Evolutionary conservation across 2,113 vertebrate genomes (phyloP).

Genomic region (Lepidiolamprologus cunningtoni): DNA sequence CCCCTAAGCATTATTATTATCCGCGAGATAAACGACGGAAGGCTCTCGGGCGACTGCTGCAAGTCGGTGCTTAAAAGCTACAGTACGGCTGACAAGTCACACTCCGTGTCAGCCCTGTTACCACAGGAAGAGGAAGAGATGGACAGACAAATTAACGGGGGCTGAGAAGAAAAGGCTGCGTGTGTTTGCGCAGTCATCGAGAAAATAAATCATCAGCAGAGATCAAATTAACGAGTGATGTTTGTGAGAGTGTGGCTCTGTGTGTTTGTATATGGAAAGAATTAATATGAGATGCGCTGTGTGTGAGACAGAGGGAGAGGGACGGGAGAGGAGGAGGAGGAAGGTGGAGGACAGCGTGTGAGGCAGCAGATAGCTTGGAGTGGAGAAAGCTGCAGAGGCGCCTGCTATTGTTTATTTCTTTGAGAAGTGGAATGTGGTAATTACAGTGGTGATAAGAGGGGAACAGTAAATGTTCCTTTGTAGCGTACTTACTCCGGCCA

Average conservation of each 20-base stretch:
- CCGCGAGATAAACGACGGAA: conserved; percentile 32
- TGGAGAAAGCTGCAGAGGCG: not conserved
- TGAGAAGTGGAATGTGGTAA: conserved; percentile 39
- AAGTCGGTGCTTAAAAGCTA: not conserved
- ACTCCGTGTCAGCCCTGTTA: not conserved
- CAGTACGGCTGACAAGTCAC: not conserved
- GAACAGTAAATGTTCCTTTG: not conserved
- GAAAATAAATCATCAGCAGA: conserved; percentile 12
- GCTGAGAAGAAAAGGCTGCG: not conserved
- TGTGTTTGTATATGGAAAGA: not conserved
- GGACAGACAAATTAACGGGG: not conserved
- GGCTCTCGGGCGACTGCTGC: not conserved
- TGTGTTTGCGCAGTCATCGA: not conserved
- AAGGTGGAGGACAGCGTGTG: not conserved
- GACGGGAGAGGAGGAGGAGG: not conserved
- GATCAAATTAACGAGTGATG: conserved; percentile 14
- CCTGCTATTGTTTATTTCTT: conserved; percentile 19
- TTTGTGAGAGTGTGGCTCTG: not conserved
- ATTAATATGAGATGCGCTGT: conserved; percentile 9
- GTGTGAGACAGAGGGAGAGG: not conserved
- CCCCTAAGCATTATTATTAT: conserved; percentile 35
- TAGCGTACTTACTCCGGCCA: not conserved
- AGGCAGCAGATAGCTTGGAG: conserved; percentile 32
- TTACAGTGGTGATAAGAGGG: conserved; percentile 13
- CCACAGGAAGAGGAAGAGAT: not conserved